phyloP scores from a whole-genome alignment of 2,797 vertebrate species.

The Simalia tracyae region DNA sequence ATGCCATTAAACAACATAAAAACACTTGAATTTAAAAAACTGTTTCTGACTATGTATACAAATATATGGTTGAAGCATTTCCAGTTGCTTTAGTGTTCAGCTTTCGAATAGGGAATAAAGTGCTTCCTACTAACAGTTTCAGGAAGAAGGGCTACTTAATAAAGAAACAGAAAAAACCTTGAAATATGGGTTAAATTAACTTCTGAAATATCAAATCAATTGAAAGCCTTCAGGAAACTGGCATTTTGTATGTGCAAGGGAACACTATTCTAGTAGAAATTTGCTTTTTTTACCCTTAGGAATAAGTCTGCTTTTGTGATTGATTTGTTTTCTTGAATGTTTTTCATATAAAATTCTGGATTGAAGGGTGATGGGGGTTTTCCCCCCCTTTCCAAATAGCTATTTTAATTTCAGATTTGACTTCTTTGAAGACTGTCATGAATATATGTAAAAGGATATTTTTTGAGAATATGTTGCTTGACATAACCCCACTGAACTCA shows the following conservation, averaged over 20 bases:
- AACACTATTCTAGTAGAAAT: conserved; percentile 38
- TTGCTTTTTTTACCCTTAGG: conserved; percentile 27
- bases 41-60: not conserved
- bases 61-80: not conserved
- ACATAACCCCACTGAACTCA: not conserved
- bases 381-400: conserved; percentile 28
- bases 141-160: conserved; percentile 25
- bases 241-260: conserved; percentile 35
- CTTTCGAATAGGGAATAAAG: conserved; percentile 15
- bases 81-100: not conserved
- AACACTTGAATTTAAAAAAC: not conserved
- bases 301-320: conserved; percentile 55
- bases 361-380: not conserved
- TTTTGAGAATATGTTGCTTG: not conserved
- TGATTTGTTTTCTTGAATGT: conserved; percentile 64
- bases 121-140: conserved; percentile 44
- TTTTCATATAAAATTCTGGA: conserved; percentile 40
- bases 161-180: conserved; percentile 43
- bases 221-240: conserved; percentile 58
- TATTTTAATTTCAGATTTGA: conserved; percentile 55
- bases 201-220: conserved; percentile 57
- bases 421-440: conserved; percentile 26
- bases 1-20: not conserved
- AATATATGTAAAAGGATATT: conserved; percentile 12
- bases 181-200: conserved; percentile 54